Percentiles rank a stretch among this genome's conserved stretches.
Conservation (phyloP, 2,797 vertebrate species). For the Meda fulgida region DNA sequence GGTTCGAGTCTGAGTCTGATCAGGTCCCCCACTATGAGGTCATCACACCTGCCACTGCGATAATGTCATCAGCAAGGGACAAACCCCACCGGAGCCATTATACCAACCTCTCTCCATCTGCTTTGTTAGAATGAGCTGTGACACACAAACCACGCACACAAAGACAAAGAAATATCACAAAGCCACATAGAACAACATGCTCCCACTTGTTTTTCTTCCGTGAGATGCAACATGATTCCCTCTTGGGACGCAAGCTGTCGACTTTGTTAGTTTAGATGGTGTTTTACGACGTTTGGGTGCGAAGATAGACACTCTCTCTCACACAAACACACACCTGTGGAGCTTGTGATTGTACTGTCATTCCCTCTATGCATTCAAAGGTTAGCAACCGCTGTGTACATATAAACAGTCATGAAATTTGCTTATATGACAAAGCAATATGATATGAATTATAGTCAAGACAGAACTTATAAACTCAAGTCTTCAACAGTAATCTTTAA, state of each 20-base stretch:
- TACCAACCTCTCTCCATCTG: conserved; percentile 52
- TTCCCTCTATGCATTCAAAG: conserved; percentile 55
- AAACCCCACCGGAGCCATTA: conserved; percentile 51
- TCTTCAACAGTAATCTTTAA: background rate
- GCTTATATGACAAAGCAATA: conserved; percentile 8
- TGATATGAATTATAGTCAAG: conserved; percentile 5
- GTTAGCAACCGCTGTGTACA: conserved; percentile 34
- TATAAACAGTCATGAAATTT: conserved; percentile 23
- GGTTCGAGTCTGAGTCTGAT: conserved; percentile 44
- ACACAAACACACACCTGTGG: conserved; percentile 38
- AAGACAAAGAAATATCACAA: conserved; percentile 44
- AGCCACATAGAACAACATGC: conserved; percentile 28
- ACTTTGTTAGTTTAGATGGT: conserved; percentile 39
- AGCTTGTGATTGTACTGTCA: conserved; percentile 55
- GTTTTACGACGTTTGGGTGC: conserved; percentile 5
- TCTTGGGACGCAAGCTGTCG: conserved; percentile 48
- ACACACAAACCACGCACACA: conserved; percentile 41
- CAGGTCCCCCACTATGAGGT: conserved; percentile 52
- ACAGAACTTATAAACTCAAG: background rate
- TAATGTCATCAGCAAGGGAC: conserved; percentile 53
- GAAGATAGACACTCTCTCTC: background rate
- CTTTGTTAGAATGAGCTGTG: conserved; percentile 35
- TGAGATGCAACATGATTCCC: conserved; percentile 35
- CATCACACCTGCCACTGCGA: conserved; percentile 53
- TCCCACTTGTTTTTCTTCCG: conserved; percentile 34